Evolutionary conservation across 2,113 vertebrate species (phyloP).

Genomic region (Copsychus sechellarum): DNA sequence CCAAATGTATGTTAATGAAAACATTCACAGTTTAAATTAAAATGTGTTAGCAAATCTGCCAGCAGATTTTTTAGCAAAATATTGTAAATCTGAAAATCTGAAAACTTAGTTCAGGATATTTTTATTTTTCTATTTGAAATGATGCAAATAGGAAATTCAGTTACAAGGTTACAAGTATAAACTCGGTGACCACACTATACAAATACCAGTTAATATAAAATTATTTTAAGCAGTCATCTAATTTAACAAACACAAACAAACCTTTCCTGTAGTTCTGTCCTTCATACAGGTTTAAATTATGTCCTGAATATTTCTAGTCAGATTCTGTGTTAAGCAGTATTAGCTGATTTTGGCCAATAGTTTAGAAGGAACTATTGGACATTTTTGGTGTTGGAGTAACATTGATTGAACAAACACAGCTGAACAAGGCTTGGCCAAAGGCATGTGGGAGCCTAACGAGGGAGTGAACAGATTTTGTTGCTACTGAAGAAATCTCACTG

Average conservation of each 20-base stretch:
- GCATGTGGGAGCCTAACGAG: neutral
- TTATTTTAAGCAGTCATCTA: neutral
- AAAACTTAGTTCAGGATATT: neutral
- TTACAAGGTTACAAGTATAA: neutral
- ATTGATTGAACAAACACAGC: neutral
- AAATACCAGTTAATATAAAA: neutral
- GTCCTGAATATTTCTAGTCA: neutral
- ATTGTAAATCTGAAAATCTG: neutral
- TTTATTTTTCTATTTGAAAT: neutral
- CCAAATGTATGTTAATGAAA: slow-evolving; percentile 47
- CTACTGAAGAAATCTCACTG: neutral
- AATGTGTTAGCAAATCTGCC: slow-evolving; percentile 53
- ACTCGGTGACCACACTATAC: neutral
- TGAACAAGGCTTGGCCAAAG: neutral
- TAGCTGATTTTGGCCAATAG: neutral
- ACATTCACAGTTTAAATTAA: slow-evolving; percentile 59
- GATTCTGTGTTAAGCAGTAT: neutral
- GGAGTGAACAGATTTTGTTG: neutral
- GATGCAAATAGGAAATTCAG: neutral
- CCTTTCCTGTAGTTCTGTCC: neutral
- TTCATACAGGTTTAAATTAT: neutral
- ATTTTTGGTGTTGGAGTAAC: neutral
- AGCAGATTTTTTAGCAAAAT: slow-evolving; percentile 25
- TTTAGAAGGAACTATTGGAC: neutral
- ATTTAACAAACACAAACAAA: neutral